phyloP scores from a whole-genome alignment of 2,888 invertebrate genomes.

The Diarsia dahlii region DNA sequence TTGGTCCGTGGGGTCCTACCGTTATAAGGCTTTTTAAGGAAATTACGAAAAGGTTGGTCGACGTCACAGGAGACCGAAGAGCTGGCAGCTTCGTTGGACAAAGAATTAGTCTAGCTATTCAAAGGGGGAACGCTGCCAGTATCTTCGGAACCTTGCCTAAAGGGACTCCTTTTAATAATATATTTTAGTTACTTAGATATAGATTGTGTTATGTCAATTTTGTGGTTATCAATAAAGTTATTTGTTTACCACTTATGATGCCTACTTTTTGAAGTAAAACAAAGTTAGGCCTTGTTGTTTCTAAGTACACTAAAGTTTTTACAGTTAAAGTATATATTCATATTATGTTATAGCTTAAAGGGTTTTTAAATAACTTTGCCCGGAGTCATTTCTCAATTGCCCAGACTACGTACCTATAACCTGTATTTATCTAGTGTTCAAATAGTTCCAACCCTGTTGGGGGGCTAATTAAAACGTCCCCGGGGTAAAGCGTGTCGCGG shows the following conservation, averaged over 20 bases:
- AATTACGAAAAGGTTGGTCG: too few species aligned
- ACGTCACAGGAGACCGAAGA: too few species aligned
- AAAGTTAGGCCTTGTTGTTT: conserved; percentile 19
- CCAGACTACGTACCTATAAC: conserved; percentile 2
- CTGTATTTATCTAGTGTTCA: conserved; percentile 29
- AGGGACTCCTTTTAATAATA: too few species aligned
- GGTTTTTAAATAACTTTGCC: conserved; percentile 13
- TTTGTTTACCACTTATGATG: conserved; percentile 1
- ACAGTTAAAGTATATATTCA: conserved; percentile 7
- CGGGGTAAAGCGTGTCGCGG: conserved; percentile 59
- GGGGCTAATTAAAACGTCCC: conserved; percentile 72
- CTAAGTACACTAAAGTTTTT: conserved; percentile 34
- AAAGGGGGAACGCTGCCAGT: too few species aligned
- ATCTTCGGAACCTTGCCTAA: too few species aligned
- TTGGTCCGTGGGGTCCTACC: too few species aligned
- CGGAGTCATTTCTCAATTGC: conserved; percentile 23
- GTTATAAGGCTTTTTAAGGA: too few species aligned
- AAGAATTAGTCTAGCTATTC: too few species aligned
- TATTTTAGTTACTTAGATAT: too few species aligned
- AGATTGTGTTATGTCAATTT: too few species aligned
- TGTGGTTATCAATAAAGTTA: too few species aligned
- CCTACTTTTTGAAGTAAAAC: conserved; percentile 24
- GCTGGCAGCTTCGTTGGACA: too few species aligned
- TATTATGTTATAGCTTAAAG: conserved; percentile 8
- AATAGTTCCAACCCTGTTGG: conserved; percentile 47